Conservation (phyloP, 2,888 invertebrate species). For the Acanthosoma haemorrhoidale region DNA sequence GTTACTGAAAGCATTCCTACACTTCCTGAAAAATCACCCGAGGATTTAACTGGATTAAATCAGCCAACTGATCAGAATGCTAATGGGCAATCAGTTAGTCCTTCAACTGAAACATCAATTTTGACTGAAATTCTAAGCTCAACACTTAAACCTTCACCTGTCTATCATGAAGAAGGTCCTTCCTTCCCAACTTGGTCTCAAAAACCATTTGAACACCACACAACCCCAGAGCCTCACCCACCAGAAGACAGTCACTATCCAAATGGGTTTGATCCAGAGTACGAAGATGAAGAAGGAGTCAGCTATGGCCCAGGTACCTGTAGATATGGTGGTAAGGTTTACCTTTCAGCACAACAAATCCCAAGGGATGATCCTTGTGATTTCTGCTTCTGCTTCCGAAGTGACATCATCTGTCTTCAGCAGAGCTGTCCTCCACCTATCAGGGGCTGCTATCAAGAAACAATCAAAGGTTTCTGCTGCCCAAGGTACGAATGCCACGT, state of each 20-base stretch:
- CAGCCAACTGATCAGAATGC: neutral
- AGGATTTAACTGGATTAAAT: neutral
- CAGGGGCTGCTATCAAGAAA: conserved; percentile 84
- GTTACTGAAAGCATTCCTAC: neutral
- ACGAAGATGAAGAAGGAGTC: conserved; percentile 70
- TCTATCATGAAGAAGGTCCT: conserved; percentile 1
- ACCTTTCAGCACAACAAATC: conserved; percentile 91
- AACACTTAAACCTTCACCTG: neutral
- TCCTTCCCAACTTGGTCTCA: conserved; percentile 35
- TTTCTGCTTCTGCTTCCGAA: conserved; percentile 94
- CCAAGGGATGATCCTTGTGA: conserved; percentile 91
- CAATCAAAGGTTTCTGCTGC: conserved; percentile 90
- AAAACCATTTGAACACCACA: conserved; percentile 37
- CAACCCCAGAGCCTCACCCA: conserved; percentile 33
- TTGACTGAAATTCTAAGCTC: neutral
- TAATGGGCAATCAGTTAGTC: neutral
- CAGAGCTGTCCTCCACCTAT: conserved; percentile 94
- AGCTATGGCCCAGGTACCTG: conserved; percentile 84
- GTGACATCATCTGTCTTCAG: conserved; percentile 90
- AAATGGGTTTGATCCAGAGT: conserved; percentile 55
- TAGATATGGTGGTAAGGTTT: conserved; percentile 85
- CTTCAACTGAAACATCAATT: conserved; percentile 5
- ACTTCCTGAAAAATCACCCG: neutral
- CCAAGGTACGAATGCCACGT: conserved; percentile 91
- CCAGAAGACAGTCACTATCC: conserved; percentile 42